These are phyloP conservation scores for Camponotus floridanus DNA, from an alignment of 1,140 invertebrate genomes.

Conservation along the genomic window DNA sequence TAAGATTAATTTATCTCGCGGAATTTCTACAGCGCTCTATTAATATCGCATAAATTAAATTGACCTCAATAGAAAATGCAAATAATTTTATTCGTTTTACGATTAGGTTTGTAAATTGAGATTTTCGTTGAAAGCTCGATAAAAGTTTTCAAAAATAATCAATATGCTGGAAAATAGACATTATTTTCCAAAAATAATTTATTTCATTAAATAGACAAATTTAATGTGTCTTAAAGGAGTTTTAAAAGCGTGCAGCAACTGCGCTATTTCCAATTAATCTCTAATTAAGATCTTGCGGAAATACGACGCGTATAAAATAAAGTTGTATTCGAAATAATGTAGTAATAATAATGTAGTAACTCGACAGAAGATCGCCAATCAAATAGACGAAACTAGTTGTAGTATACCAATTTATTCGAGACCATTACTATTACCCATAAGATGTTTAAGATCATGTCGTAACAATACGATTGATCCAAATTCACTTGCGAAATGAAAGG, in stretches of 20 bases:
- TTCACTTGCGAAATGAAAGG: neutral
- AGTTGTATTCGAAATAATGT: neutral
- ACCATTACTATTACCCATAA: neutral
- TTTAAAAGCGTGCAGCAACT: conserved; percentile 13
- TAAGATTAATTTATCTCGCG: conserved; percentile 4
- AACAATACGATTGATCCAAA: conserved; percentile 1
- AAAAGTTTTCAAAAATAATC: neutral
- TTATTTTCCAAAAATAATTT: no score
- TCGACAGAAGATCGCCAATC: neutral
- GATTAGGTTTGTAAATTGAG: neutral
- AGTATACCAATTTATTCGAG: neutral
- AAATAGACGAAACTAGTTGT: neutral
- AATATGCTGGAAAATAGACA: neutral
- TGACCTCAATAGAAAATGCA: neutral
- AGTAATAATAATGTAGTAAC: conserved; percentile 7
- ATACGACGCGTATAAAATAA: neutral
- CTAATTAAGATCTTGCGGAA: conserved; percentile 19
- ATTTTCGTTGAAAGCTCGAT: neutral
- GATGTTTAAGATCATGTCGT: conserved; percentile 11
- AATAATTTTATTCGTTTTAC: conserved; percentile 28
- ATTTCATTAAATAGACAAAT: neutral
- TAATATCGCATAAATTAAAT: conserved; percentile 34
- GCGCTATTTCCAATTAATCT: neutral
- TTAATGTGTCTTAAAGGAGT: conserved; percentile 21
- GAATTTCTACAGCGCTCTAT: neutral